phyloP scores from a whole-genome alignment of 2,888 invertebrate species.

The Cheilosia scutellata region DNA sequence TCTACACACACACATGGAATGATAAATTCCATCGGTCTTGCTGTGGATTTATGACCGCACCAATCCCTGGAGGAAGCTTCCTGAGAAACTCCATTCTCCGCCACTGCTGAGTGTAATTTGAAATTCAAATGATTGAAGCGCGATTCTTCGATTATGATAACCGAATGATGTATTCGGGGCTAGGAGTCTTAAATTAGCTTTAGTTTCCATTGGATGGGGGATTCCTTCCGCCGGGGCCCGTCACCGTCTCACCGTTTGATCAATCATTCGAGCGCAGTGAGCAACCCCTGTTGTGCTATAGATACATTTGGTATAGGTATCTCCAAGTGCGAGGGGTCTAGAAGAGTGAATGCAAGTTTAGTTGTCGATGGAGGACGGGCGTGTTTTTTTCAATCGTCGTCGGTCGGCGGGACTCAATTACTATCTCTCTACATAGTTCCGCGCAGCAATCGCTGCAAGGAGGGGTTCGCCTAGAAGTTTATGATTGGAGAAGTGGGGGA shows the following conservation, averaged over 20 bases:
- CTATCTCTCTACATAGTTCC: conserved; percentile 55
- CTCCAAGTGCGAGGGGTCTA: conserved; percentile 38
- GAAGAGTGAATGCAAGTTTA: conserved; percentile 32
- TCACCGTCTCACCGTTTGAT: conserved; percentile 27
- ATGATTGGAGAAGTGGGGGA: conserved; percentile 68
- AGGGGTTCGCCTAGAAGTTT: conserved; percentile 63
- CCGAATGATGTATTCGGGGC: conserved; percentile 72
- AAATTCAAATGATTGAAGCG: conserved; percentile 78
- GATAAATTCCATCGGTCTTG: conserved; percentile 62
- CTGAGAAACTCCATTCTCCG: conserved; percentile 60
- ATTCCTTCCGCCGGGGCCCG: conserved; percentile 2
- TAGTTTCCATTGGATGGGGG: conserved; percentile 63
- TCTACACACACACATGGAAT: conserved; percentile 54
- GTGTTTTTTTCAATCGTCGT: conserved; percentile 39
- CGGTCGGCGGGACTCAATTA: conserved; percentile 68
- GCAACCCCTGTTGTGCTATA: conserved; percentile 6
- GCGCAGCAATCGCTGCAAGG: conserved; percentile 68
- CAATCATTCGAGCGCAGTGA: conserved; percentile 60
- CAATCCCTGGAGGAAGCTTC: conserved; percentile 61
- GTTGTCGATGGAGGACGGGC: conserved; percentile 67
- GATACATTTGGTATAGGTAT: conserved; percentile 32
- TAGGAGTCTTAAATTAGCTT: conserved; percentile 72
- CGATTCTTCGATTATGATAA: conserved; percentile 77
- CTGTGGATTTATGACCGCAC: conserved; percentile 67
- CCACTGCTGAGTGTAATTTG: conserved; percentile 67